Evolutionary conservation across 1,140 invertebrate genomes (phyloP).

Genomic region (Globodera ellingtonae): DNA sequence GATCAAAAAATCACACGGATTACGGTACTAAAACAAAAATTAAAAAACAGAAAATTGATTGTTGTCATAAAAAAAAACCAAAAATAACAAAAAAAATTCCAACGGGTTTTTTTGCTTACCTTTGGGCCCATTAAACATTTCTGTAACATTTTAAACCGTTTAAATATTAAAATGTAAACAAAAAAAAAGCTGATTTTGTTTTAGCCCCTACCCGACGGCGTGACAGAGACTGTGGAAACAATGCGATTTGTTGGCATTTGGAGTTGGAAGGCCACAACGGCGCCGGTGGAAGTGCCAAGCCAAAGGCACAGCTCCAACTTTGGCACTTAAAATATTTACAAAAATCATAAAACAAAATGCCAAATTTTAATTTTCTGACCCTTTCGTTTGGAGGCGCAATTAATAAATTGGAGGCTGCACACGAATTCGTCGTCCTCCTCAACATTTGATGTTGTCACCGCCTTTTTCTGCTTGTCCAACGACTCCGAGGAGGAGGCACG

Average conservation of each 20-base stretch:
- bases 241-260: constrained; percentile 56
- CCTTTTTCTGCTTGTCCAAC: constrained; percentile 20
- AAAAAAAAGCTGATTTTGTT: constrained; percentile 10
- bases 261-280: constrained; percentile 56
- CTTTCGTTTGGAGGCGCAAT: constrained; percentile 50
- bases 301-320: constrained; percentile 57
- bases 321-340: constrained; percentile 44
- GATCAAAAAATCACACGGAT: too few relatives aligned
- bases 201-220: constrained; percentile 47
- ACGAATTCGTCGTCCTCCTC: constrained; percentile 44
- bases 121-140: constrained; percentile 54
- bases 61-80: neutral
- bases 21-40: too few relatives aligned
- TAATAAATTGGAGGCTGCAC: constrained; percentile 53
- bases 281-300: constrained; percentile 59
- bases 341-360: neutral
- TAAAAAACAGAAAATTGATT: neutral
- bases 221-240: constrained; percentile 49
- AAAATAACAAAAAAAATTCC: constrained; percentile 15
- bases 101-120: constrained; percentile 19
- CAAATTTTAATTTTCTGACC: constrained; percentile 39
- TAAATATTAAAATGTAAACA: neutral
- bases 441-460: neutral
- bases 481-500: constrained; percentile 30
- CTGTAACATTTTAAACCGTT: constrained; percentile 31